These are phyloP conservation scores for Eira barbara DNA, from an alignment of 2,113 vertebrate species.

Conservation along the genomic window DNA sequence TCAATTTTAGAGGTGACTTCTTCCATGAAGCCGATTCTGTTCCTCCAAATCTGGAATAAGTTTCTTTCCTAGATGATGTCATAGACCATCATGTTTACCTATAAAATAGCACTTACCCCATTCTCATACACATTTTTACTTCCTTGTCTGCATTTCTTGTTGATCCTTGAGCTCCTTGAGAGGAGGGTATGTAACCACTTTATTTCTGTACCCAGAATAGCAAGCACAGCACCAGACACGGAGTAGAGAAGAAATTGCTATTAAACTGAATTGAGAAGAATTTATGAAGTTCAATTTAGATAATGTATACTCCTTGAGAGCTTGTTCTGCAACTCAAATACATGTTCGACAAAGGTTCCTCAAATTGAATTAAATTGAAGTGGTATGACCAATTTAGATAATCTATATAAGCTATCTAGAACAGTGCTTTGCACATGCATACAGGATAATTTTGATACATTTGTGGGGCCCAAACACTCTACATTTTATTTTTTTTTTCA, in stretches of 20 bases:
- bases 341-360: background rate
- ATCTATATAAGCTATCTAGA: background rate
- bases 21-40: background rate
- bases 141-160: background rate
- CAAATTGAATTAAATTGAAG: background rate
- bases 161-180: background rate
- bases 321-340: background rate
- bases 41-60: background rate
- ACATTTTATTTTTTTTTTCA: background rate
- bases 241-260: background rate
- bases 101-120: background rate
- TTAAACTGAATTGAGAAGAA: constrained; percentile 3
- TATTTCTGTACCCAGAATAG: background rate
- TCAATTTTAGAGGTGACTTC: background rate
- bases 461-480: background rate
- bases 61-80: background rate
- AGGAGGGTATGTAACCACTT: background rate
- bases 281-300: background rate
- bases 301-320: background rate
- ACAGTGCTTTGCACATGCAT: background rate
- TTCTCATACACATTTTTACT: background rate
- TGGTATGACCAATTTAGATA: background rate
- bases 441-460: background rate
- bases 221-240: background rate
- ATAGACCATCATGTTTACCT: background rate